Conservation (phyloP, 2,888 invertebrate genomes). For the Halictus quadricinctus region DNA sequence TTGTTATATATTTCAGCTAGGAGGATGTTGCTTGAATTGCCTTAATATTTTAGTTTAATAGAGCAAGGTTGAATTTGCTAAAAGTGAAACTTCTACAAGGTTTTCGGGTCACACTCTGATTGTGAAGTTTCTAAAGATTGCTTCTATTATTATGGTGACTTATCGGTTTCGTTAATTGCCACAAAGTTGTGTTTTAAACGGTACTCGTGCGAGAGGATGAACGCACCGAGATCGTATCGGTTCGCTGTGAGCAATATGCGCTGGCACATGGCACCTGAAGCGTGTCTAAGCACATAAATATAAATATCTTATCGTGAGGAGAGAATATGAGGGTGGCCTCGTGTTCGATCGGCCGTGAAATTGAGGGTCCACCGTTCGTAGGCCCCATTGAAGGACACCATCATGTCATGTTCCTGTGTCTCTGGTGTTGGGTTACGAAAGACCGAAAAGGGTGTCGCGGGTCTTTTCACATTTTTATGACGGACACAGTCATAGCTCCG, state of each 20-base stretch:
- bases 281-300: constrained; percentile 80
- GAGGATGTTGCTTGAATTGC: background rate
- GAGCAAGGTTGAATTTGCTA: background rate
- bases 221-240: constrained; percentile 9
- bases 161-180: background rate
- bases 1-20: background rate
- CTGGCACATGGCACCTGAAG: constrained; percentile 59
- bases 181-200: background rate
- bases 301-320: constrained; percentile 73
- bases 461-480: constrained; percentile 18
- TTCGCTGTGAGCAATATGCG: constrained; percentile 17
- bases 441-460: constrained; percentile 28
- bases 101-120: background rate
- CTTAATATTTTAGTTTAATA: background rate
- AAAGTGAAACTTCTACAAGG: background rate
- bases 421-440: constrained; percentile 39
- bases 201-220: background rate
- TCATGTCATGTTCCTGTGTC: constrained; percentile 43
- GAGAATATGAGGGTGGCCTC: constrained; percentile 65
- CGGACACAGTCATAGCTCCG: background rate
- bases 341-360: constrained; percentile 79
- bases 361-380: constrained; percentile 76
- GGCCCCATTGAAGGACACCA: constrained; percentile 46
- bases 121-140: background rate
- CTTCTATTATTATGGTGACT: background rate